These are phyloP conservation scores for Dioctria rufipes DNA, from an alignment of 2,888 invertebrate genomes.

Conservation along the genomic window DNA sequence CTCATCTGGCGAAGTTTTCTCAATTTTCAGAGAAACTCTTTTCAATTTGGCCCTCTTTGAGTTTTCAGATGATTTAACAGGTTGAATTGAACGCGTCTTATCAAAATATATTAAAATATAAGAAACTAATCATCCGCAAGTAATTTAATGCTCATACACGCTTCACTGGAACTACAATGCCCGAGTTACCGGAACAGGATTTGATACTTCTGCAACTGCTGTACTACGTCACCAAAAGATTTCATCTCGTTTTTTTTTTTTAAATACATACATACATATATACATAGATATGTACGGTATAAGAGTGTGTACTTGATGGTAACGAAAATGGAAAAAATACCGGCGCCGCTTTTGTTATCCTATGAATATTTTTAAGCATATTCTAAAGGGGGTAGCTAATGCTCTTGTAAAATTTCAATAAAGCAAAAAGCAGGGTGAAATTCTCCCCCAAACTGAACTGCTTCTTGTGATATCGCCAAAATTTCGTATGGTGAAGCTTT, in stretches of 20 bases:
- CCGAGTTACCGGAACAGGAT: neutral
- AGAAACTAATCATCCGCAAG: conserved; percentile 59
- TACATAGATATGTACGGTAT: neutral
- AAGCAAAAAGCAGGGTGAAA: too few relatives aligned
- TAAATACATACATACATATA: neutral
- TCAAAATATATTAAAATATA: conserved; percentile 59
- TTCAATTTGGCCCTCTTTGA: conserved; percentile 55
- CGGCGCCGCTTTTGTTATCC: too few relatives aligned
- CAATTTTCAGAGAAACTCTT: conserved; percentile 37
- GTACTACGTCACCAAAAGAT: neutral
- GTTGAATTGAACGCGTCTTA: conserved; percentile 51
- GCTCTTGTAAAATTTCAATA: too few relatives aligned
- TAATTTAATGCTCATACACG: conserved; percentile 58
- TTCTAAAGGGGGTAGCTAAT: too few relatives aligned
- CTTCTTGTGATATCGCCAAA: too few relatives aligned
- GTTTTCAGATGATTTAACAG: conserved; percentile 59
- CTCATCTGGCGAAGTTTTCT: neutral
- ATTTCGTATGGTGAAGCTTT: too few relatives aligned
- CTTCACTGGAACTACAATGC: conserved; percentile 55
- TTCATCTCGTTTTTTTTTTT: neutral
- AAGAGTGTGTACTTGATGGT: neutral
- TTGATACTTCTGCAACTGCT: neutral
- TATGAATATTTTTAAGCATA: too few relatives aligned
- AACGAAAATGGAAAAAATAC: too few relatives aligned
- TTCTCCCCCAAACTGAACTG: too few relatives aligned